These are phyloP conservation scores for Chauna torquata DNA, from an alignment of 2,113 vertebrate genomes.

Conservation along the genomic window DNA sequence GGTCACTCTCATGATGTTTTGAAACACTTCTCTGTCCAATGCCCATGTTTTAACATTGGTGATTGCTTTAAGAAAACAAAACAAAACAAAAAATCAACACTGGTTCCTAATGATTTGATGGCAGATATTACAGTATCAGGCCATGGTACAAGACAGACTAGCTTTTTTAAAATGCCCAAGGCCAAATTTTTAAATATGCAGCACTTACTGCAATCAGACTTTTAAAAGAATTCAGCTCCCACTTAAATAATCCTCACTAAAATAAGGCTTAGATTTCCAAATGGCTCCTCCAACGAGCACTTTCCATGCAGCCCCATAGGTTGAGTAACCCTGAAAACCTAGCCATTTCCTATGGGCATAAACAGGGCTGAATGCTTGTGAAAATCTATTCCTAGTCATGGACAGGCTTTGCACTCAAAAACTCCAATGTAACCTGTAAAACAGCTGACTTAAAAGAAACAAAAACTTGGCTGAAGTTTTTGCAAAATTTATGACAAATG, in stretches of 20 bases:
- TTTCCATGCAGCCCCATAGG: neutral
- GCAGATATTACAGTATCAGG: neutral
- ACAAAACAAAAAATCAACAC: neutral
- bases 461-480: neutral
- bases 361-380: neutral
- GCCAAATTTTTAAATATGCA: neutral
- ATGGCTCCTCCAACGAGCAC: neutral
- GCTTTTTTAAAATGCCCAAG: neutral
- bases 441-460: neutral
- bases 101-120: neutral
- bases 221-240: neutral
- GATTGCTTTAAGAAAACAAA: conserved; percentile 78
- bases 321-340: neutral
- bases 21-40: conserved; percentile 91
- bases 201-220: neutral
- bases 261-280: neutral
- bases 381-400: neutral
- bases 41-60: conserved; percentile 89
- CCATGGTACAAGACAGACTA: neutral
- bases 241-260: neutral
- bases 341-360: neutral
- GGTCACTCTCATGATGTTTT: conserved; percentile 94
- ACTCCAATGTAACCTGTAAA: neutral
- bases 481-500: neutral
- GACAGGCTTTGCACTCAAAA: neutral